Evolutionary conservation across 2,797 vertebrate genomes (phyloP).

Genomic region (Eulemur albifrons): DNA sequence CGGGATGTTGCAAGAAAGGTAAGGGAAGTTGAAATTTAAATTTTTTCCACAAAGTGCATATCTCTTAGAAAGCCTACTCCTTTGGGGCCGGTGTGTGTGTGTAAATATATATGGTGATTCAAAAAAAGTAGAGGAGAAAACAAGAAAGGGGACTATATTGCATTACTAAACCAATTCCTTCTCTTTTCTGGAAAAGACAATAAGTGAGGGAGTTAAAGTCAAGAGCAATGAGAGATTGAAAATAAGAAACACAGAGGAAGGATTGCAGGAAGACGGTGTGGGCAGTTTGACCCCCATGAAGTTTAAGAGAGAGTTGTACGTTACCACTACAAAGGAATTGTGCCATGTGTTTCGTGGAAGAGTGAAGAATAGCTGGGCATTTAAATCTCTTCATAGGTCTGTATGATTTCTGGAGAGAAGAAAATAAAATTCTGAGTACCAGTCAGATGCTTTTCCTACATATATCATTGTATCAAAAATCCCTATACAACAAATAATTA

Average conservation of each 20-base stretch:
- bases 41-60: neutral
- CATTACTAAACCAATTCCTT: neutral
- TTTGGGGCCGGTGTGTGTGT: neutral
- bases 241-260: neutral
- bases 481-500: neutral
- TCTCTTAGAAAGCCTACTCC: neutral
- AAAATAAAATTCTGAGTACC: neutral
- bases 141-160: neutral
- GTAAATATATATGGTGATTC: neutral
- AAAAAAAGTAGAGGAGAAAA: neutral
- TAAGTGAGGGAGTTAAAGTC: neutral
- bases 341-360: neutral
- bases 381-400: neutral
- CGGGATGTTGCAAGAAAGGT: slow-evolving; percentile 96
- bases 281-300: neutral
- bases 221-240: neutral
- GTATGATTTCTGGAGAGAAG: neutral
- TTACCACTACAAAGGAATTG: neutral
- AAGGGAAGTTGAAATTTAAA: slow-evolving; percentile 45
- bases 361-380: neutral
- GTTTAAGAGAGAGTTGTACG: neutral
- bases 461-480: neutral
- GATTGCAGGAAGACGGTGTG: neutral
- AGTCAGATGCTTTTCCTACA: neutral
- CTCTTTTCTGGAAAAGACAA: neutral